These are phyloP conservation scores for Hiodon tergisus DNA, from an alignment of 2,113 vertebrate genomes.

Conservation along the genomic window DNA sequence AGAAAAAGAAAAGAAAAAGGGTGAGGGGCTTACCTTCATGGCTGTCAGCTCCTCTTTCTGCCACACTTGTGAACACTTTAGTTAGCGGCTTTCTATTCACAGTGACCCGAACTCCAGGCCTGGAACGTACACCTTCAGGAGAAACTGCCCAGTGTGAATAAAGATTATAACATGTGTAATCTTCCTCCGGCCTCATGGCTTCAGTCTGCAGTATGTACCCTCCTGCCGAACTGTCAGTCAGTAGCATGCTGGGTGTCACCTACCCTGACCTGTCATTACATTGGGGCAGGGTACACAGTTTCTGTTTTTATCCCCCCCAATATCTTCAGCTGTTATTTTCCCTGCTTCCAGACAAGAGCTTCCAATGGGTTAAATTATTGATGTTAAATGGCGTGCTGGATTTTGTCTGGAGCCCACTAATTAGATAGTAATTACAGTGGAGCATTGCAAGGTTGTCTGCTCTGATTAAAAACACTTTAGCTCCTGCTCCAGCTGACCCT, in stretches of 20 bases:
- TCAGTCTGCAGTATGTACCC: no score
- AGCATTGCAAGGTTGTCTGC: conserved; percentile 56
- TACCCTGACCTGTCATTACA: background rate
- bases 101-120: conserved; percentile 52
- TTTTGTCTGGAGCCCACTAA: conserved; percentile 60
- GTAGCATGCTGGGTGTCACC: no score
- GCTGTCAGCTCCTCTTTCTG: conserved; percentile 38
- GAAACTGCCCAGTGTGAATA: no score
- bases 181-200: no score
- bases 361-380: conserved; percentile 63
- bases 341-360: conserved; percentile 32
- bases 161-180: no score
- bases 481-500: conserved; percentile 54
- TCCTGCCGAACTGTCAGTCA: no score
- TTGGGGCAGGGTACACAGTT: conserved; percentile 38
- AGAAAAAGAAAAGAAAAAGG: no score
- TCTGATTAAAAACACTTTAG: conserved; percentile 62
- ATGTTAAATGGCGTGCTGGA: conserved; percentile 59
- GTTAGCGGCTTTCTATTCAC: conserved; percentile 41
- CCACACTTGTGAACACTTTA: conserved; percentile 31
- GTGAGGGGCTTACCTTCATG: conserved; percentile 34
- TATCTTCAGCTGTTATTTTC: conserved; percentile 18
- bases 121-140: conserved; percentile 7
- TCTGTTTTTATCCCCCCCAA: conserved; percentile 39
- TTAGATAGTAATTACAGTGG: conserved; percentile 64